Conservation (phyloP, 2,888 invertebrate genomes). For the Spicauda simplicius region DNA sequence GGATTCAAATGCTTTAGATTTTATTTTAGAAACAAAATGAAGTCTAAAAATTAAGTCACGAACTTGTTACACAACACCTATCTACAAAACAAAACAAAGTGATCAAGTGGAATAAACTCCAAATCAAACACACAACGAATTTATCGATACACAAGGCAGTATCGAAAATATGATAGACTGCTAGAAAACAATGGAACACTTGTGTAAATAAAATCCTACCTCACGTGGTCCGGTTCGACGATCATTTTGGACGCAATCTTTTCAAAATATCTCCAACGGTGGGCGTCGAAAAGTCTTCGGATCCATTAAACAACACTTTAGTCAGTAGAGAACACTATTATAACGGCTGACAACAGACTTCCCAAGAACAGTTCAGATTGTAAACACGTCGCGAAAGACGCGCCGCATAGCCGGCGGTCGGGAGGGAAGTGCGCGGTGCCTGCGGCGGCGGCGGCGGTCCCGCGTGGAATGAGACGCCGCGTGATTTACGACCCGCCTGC, state of each 20-base stretch:
- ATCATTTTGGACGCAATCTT: constrained; percentile 81
- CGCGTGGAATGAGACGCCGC: constrained; percentile 84
- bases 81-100: constrained; percentile 6
- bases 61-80: constrained; percentile 7
- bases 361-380: constrained; percentile 69
- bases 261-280: constrained; percentile 70
- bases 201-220: constrained; percentile 73
- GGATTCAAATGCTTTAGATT: constrained; percentile 12
- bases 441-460: constrained; percentile 82
- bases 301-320: constrained; percentile 78
- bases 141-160: constrained; percentile 17
- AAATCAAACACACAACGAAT: constrained; percentile 19
- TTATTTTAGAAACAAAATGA: constrained; percentile 4
- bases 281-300: constrained; percentile 60
- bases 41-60: constrained; percentile 4
- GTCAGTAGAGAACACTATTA: constrained; percentile 61
- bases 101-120: constrained; percentile 12
- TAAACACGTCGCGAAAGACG: constrained; percentile 83
- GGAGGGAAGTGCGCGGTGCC: constrained; percentile 80
- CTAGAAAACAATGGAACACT: constrained; percentile 61
- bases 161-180: constrained; percentile 28
- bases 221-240: constrained; percentile 82
- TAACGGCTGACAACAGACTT: constrained; percentile 66
- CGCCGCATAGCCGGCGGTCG: constrained; percentile 77
- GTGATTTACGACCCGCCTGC: constrained; percentile 86